Evolutionary conservation across 1,140 invertebrate genomes (phyloP).

Genomic region (Laupala kohalensis): DNA sequence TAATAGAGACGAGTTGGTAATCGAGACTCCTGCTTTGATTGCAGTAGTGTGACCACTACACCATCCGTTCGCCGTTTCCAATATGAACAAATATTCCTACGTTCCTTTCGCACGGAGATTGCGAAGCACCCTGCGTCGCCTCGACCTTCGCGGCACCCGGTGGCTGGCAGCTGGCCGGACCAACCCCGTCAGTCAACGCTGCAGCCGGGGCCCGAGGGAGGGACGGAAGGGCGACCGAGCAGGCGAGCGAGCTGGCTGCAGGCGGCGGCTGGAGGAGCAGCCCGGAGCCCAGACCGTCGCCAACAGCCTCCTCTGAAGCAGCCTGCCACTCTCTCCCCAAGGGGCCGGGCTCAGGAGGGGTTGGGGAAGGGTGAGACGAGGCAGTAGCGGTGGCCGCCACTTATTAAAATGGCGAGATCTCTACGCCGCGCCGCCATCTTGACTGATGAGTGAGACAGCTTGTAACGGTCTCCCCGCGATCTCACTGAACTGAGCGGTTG

Average conservation of each 20-base stretch:
- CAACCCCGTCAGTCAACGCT: not conserved
- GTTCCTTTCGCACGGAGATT: too few relatives aligned
- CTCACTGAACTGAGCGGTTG: too few relatives aligned
- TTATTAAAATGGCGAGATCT: not conserved
- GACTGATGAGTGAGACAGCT: not conserved
- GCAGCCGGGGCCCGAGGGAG: not conserved
- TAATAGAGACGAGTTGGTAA: too few relatives aligned
- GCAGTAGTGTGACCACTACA: too few relatives aligned
- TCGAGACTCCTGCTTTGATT: too few relatives aligned
- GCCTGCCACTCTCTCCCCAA: not conserved
- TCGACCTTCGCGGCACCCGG: not conserved
- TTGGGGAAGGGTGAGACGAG: too few relatives aligned
- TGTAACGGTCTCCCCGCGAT: not conserved
- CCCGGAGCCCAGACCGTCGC: not conserved
- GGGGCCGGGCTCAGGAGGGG: not conserved
- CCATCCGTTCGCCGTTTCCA: too few relatives aligned
- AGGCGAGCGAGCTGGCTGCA: too few relatives aligned
- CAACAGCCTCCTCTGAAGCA: not conserved
- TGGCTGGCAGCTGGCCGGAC: not conserved
- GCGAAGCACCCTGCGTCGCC: too few relatives aligned
- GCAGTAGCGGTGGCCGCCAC: not conserved
- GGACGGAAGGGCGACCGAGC: too few relatives aligned
- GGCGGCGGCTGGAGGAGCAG: not conserved
- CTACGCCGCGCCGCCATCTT: not conserved
- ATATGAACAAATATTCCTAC: too few relatives aligned